phyloP scores from a whole-genome alignment of 2,888 invertebrate genomes.

The Danaus chrysippus region DNA sequence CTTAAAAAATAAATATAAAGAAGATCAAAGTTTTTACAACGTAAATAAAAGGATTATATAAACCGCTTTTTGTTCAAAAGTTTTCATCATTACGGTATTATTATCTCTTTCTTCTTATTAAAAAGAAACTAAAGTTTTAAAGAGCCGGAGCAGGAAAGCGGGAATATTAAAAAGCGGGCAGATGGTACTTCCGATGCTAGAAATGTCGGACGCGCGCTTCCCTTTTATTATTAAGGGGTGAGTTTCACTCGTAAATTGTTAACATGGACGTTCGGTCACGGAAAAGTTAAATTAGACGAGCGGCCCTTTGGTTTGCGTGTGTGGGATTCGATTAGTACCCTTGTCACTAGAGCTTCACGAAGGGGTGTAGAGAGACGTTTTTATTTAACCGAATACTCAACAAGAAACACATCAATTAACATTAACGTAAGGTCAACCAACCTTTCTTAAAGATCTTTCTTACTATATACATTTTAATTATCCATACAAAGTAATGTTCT shows the following conservation, averaged over 20 bases:
- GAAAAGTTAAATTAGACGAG: slow-evolving; percentile 67
- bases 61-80: slow-evolving; percentile 15
- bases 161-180: slow-evolving; percentile 54
- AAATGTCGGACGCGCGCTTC: slow-evolving; percentile 53
- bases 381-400: background rate
- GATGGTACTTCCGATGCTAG: slow-evolving; percentile 48
- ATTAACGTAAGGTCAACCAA: slow-evolving; percentile 17
- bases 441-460: background rate
- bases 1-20: slow-evolving; percentile 25
- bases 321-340: slow-evolving; percentile 57
- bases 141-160: slow-evolving; percentile 41
- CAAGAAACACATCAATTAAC: slow-evolving; percentile 18
- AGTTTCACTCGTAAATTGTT: slow-evolving; percentile 63
- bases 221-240: slow-evolving; percentile 68
- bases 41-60: slow-evolving; percentile 4
- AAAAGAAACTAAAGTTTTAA: slow-evolving; percentile 29
- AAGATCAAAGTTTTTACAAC: slow-evolving; percentile 1
- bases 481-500: slow-evolving; percentile 35
- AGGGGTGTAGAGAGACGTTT: background rate
- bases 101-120: slow-evolving; percentile 30
- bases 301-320: slow-evolving; percentile 47
- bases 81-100: slow-evolving; percentile 28
- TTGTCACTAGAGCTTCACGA: slow-evolving; percentile 42
- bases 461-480: slow-evolving; percentile 1
- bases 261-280: slow-evolving; percentile 59